Evolutionary conservation across 2,888 invertebrate genomes (phyloP).

Genomic region (Temnothorax unifasciatus): DNA sequence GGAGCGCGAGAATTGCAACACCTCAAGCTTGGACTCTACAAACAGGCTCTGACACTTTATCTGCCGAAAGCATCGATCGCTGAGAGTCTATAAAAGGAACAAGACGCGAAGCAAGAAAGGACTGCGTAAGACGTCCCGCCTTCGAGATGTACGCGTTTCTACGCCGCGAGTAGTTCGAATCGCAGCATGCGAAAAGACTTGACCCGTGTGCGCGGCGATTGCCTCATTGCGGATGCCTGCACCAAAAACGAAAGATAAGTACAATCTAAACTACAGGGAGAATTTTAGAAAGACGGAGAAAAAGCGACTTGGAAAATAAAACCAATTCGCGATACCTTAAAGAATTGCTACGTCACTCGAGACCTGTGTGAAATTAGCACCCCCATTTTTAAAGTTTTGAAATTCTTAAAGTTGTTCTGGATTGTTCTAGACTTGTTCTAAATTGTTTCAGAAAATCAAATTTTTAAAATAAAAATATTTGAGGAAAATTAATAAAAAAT

Average conservation of each 20-base stretch:
- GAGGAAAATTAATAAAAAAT: no score
- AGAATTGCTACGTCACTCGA: background rate
- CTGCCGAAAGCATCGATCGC: slow-evolving; percentile 74
- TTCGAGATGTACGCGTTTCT: slow-evolving; percentile 23
- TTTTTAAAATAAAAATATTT: no score
- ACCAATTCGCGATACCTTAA: background rate
- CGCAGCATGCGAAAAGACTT: slow-evolving; percentile 12
- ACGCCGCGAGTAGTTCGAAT: slow-evolving; percentile 28
- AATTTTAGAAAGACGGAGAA: background rate
- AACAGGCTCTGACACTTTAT: slow-evolving; percentile 68
- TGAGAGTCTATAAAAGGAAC: slow-evolving; percentile 71
- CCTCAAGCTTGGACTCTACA: slow-evolving; percentile 68
- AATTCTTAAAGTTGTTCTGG: no score
- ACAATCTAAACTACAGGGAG: background rate
- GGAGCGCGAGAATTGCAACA: slow-evolving; percentile 73
- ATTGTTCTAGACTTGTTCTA: no score
- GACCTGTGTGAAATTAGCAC: no score
- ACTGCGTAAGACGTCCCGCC: slow-evolving; percentile 7
- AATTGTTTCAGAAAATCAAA: no score
- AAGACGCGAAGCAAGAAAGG: slow-evolving; percentile 33
- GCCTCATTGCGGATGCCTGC: background rate
- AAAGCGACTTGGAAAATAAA: background rate
- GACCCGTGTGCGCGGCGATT: background rate
- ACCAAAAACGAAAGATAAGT: background rate
- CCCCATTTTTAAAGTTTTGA: no score